Conservation (phyloP, 2,888 invertebrate genomes). For the Polydrusus pterygomalis region DNA sequence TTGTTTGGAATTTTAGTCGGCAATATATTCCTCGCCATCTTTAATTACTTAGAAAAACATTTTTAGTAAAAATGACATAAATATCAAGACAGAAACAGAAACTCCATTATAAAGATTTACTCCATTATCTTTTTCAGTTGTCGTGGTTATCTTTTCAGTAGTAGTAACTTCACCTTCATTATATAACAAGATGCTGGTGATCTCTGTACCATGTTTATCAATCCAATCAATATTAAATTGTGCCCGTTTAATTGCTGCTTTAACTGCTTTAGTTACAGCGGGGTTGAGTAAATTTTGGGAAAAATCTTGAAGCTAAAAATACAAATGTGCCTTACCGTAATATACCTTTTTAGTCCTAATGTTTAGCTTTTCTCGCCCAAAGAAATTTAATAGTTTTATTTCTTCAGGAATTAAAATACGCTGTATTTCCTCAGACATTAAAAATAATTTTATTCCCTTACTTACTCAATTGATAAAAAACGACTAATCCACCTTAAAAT, state of each 20-base stretch:
- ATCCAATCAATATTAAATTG: slow-evolving; percentile 7
- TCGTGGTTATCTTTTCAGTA: not conserved
- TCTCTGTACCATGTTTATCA: slow-evolving; percentile 8
- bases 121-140: not conserved
- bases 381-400: too few relatives aligned
- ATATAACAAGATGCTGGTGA: slow-evolving; percentile 20
- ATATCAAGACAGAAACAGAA: not conserved
- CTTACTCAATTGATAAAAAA: too few relatives aligned
- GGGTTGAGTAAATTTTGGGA: not conserved
- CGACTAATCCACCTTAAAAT: too few relatives aligned
- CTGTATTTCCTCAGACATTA: too few relatives aligned
- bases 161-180: not conserved
- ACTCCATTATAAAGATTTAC: not conserved
- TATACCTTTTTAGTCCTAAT: too few relatives aligned
- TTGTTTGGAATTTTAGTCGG: too few relatives aligned
- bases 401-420: too few relatives aligned
- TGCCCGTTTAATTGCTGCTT: not conserved
- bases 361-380: too few relatives aligned
- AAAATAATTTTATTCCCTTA: too few relatives aligned
- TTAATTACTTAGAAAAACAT: not conserved
- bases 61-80: not conserved
- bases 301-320: slow-evolving; percentile 9
- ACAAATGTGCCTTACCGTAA: too few relatives aligned
- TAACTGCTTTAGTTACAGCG: not conserved
- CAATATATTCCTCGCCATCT: too few relatives aligned